Conservation (phyloP, 2,797 vertebrate genomes). For the Notamacropus eugenii region DNA sequence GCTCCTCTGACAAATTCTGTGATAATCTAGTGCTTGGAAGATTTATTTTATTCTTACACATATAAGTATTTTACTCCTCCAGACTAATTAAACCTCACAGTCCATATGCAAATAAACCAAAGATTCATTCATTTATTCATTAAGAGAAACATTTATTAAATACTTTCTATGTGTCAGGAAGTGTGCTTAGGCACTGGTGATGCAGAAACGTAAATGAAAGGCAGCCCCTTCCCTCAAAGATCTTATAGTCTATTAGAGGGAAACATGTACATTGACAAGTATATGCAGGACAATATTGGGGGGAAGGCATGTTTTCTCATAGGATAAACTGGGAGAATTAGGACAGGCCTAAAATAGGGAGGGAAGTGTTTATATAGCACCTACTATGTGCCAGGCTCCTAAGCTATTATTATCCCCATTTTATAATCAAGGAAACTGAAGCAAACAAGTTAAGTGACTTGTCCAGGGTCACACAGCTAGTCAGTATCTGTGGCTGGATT, state of each 20-base stretch:
- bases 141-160: background rate
- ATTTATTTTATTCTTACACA: background rate
- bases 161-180: background rate
- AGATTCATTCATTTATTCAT: background rate
- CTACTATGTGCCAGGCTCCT: background rate
- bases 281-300: background rate
- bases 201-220: background rate
- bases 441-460: background rate
- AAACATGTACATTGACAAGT: background rate
- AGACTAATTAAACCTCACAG: constrained; percentile 13
- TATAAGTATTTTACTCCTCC: constrained; percentile 32
- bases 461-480: background rate
- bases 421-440: background rate
- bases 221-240: background rate
- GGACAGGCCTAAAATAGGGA: background rate
- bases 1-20: constrained; percentile 29
- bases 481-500: background rate
- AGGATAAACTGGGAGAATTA: background rate
- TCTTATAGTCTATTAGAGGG: background rate
- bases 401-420: background rate
- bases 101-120: background rate
- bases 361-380: background rate
- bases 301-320: background rate
- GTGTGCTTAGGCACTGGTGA: background rate
- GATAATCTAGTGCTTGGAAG: background rate